Evolutionary conservation across 1,140 invertebrate genomes (phyloP).

Genomic region (Tenebrio molitor): DNA sequence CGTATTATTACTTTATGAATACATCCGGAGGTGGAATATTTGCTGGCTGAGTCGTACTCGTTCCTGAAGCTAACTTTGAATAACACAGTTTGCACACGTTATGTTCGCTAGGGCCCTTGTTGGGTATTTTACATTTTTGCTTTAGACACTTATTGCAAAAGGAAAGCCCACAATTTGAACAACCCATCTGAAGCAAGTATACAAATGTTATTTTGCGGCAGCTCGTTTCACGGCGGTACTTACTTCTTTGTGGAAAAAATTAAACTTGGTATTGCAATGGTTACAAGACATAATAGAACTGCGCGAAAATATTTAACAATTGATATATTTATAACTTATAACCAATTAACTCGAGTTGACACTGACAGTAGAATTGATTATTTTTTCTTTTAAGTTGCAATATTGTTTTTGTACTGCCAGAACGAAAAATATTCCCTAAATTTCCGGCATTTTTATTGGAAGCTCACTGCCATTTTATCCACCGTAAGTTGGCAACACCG

Average conservation of each 20-base stretch:
- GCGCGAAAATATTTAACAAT: constrained; percentile 1
- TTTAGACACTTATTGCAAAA: constrained; percentile 76
- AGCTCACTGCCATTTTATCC: background rate
- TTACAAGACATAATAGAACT: constrained; percentile 67
- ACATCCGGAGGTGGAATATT: constrained; percentile 67
- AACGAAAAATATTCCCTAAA: background rate
- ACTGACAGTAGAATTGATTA: constrained; percentile 41
- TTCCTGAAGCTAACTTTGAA: constrained; percentile 55
- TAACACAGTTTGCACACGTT: constrained; percentile 67
- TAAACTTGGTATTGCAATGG: constrained; percentile 68
- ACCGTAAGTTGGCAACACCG: background rate
- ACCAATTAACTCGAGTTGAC: constrained; percentile 27
- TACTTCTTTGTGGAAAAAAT: constrained; percentile 70
- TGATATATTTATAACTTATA: constrained; percentile 29
- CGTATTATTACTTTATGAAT: constrained; percentile 68
- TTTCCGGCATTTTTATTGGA: background rate
- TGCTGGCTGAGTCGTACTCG: constrained; percentile 46
- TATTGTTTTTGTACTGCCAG: constrained; percentile 13
- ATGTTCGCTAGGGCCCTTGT: constrained; percentile 65
- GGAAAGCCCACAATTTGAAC: constrained; percentile 74
- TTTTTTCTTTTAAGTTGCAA: constrained; percentile 38
- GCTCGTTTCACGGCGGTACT: constrained; percentile 38
- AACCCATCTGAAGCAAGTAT: constrained; percentile 69
- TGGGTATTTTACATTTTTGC: constrained; percentile 64
- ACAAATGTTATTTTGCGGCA: constrained; percentile 25